Base-by-base conservation (phyloP, 2,888 invertebrate species). In the Lissocephala sabroskyi region DNA sequence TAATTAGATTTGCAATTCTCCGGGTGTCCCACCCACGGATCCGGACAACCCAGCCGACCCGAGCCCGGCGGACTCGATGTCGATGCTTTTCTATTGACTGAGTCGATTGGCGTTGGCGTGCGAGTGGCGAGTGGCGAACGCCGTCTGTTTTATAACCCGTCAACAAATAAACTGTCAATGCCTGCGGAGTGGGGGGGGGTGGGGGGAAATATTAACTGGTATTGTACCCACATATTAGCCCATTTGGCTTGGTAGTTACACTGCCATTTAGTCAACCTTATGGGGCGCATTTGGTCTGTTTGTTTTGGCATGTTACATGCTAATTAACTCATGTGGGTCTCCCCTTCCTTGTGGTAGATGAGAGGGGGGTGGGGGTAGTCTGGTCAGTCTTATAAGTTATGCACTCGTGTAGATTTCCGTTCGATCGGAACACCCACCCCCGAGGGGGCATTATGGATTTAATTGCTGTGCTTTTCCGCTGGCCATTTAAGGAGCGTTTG, bases 1-100 rank as follows among this genome's bases (percentile, higher is more conserved):
- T 70, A 77, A 73, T 74, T 73, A 62, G 75, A 77, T 74, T 63
- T 74, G 64, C 58, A 65, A 63, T 71, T 58, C 53, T 53, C 43
- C 56, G 57, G 48, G 35, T 9, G 16, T 9, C 23, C 23, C 23
- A 23, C 23, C 23, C 23, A 23, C 23, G n/a, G n/a, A n/a, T n/a
- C 23, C 7, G 7, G 23, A 5, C 4, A 23, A 23, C 23, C 7
- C 7, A 23, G 4, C 7, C 23, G 23, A 5, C 3, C 23, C 7
- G 4, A 23, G 4, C 3, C 7, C 23, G 23, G 23, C 23, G 3
- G 23, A 3, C 23, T 23, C 7, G 23, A 3, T 23, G 3, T n/a
- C n/a, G n/a, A n/a, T 35, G 37, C 30, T 47, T 49, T 32, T 30
- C 28, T 47, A 40, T 56, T 60, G 45, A 52, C 48, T 43, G 17